Evolutionary conservation across 2,797 vertebrate species (phyloP).

Genomic region (Pteronotus mesoamericanus): DNA sequence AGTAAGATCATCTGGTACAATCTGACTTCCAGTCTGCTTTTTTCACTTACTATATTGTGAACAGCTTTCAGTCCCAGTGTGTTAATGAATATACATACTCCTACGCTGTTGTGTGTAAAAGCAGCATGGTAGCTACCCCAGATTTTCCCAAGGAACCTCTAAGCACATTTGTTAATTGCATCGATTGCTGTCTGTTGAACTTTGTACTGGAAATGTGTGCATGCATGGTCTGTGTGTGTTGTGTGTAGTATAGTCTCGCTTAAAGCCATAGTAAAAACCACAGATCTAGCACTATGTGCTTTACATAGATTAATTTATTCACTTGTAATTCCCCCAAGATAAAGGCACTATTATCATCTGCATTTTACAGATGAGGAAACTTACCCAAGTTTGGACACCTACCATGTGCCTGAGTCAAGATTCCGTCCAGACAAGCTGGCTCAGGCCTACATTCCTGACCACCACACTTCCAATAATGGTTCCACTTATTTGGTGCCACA

Average conservation of each 20-base stretch:
- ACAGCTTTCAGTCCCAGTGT: background rate
- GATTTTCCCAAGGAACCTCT: background rate
- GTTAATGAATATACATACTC: background rate
- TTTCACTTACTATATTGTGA: background rate
- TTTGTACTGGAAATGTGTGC: background rate
- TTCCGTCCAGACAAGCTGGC: background rate
- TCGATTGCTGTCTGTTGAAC: background rate
- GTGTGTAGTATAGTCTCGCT: background rate
- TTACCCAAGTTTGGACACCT: background rate
- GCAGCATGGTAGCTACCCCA: background rate
- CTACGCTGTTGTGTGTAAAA: background rate
- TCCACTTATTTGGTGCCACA: background rate
- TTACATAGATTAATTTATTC: background rate
- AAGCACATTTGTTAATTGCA: background rate
- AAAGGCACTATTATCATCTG: background rate
- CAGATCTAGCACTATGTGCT: background rate
- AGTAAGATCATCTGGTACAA: background rate
- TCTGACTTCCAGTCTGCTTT: slow-evolving; percentile 29
- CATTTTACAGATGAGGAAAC: background rate
- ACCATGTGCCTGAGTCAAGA: background rate
- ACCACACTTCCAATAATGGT: background rate
- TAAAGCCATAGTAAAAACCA: background rate
- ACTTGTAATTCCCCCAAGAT: background rate
- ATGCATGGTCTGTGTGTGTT: background rate
- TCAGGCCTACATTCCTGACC: background rate